phyloP scores from a whole-genome alignment of 2,888 invertebrate genomes.

The Pheosia tremula region DNA sequence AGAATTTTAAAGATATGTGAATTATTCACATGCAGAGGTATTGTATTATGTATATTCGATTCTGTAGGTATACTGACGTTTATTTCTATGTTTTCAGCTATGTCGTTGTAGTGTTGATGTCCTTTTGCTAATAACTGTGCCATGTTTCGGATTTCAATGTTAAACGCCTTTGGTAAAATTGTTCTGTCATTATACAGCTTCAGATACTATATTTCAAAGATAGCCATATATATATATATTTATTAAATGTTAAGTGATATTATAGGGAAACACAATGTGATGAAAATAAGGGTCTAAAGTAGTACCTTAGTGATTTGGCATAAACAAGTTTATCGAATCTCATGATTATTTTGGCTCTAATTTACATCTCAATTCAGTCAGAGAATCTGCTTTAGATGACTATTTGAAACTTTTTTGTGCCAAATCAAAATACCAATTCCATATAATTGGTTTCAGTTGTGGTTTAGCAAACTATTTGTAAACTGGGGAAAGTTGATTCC shows the following conservation, averaged over 20 bases:
- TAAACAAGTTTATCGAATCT: conserved; percentile 57
- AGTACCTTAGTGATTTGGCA: conserved; percentile 72
- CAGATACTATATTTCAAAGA: conserved; percentile 47
- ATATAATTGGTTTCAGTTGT: conserved; percentile 59
- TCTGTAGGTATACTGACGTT: conserved; percentile 29
- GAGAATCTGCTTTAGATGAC: conserved; percentile 37
- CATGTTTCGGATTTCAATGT: conserved; percentile 57
- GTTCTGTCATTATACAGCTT: conserved; percentile 31
- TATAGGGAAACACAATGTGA: conserved; percentile 79
- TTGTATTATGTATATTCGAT: conserved; percentile 22
- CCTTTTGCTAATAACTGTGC: conserved; percentile 60
- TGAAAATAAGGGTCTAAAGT: conserved; percentile 77
- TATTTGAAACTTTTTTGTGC: conserved; percentile 47
- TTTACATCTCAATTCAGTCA: conserved; percentile 10
- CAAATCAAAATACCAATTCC: conserved; percentile 49
- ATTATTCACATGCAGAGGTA: conserved; percentile 35
- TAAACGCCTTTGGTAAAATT: conserved; percentile 43
- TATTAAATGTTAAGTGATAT: conserved; percentile 59
- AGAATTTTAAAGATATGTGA: conserved; percentile 33
- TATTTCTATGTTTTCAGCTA: conserved; percentile 56
- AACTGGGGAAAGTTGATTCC: conserved; percentile 78
- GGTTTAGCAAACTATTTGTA: conserved; percentile 63
- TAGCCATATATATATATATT: conserved; percentile 52
- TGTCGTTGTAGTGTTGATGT: conserved; percentile 56
- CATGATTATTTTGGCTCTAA: conserved; percentile 15